Base-by-base conservation (phyloP, 1,140 invertebrate genomes). In the Drosophila lacertosa region DNA sequence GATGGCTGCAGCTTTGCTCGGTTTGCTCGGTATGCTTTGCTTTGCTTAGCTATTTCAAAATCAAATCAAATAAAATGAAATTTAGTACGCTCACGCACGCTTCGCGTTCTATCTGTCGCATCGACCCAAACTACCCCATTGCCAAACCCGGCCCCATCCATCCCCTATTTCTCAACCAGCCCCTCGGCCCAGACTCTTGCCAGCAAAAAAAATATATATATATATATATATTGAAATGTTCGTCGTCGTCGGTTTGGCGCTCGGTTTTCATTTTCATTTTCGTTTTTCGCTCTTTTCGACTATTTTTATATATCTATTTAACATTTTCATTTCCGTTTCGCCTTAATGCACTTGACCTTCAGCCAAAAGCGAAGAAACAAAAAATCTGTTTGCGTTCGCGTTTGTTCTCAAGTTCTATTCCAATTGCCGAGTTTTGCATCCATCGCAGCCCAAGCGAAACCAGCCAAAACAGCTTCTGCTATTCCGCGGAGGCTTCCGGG, bases 291-390 rank as follows among this genome's bases (percentile, higher is more conserved):
- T 35, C 62, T 62, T 66, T 71, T 67, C 67, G 51, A 62, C 77
- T 76, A 80, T 80, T 74, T 81, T 60, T 68, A 54, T 65, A 54
- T 69, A 75, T 77, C 53, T 73, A 66, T 73, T 77, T 74, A 75
- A 68, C 79, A 83, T 83, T 83, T 83, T 77, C 70, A 78, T 78
- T 83, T 83, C 80, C 79, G 80, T 83, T 83, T 82, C 81, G 80
- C 81, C 81, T 81, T 86, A 86, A 86, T 84, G 81, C 81, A 86
- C 81, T 81, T 84, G 81, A 84, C 81, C 81, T 86, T 84, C 80
- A 69, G 44, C 62, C 58, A 48, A 48, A 53, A 48, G 22, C 18
- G 7, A 67, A 40, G 42, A 39, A 66, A 29, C 29, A 22, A 29
- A n/a, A 4, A 39, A 37, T 51, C 26, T 51, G 48, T 20, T 26